These are phyloP conservation scores for Diabrotica undecimpunctata DNA, from an alignment of 1,140 invertebrate genomes.

Conservation along the genomic window DNA sequence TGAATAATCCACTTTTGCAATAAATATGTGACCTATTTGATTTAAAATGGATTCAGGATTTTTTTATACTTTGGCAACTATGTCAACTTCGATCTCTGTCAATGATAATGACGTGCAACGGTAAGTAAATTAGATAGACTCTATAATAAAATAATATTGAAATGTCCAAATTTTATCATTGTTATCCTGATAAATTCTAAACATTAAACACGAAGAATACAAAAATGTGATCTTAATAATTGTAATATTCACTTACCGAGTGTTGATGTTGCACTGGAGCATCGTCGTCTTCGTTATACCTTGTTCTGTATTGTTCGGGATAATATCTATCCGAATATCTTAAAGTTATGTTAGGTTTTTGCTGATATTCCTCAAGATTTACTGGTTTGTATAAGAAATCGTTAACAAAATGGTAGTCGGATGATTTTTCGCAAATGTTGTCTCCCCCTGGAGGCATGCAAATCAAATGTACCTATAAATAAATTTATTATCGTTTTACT, in stretches of 20 bases:
- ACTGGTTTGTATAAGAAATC: constrained; percentile 88
- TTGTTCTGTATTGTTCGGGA: constrained; percentile 69
- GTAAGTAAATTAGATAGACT: too few relatives aligned
- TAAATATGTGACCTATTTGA: too few relatives aligned
- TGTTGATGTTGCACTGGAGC: constrained; percentile 44
- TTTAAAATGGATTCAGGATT: too few relatives aligned
- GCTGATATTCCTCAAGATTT: constrained; percentile 74
- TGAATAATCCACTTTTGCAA: too few relatives aligned
- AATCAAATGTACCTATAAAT: constrained; percentile 75
- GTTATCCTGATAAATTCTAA: too few relatives aligned
- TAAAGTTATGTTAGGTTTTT: constrained; percentile 75
- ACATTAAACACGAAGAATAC: too few relatives aligned
- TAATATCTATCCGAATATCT: constrained; percentile 84
- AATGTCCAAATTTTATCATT: too few relatives aligned
- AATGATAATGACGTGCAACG: too few relatives aligned
- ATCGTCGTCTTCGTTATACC: constrained; percentile 59
- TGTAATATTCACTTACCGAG: constrained; percentile 34
- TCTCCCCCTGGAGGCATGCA: constrained; percentile 87
- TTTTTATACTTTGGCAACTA: too few relatives aligned
- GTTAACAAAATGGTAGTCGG: constrained; percentile 89
- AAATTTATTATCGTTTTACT: background rate
- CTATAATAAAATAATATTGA: too few relatives aligned
- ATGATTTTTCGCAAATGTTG: constrained; percentile 84
- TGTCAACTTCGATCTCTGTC: too few relatives aligned
- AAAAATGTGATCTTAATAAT: too few relatives aligned